Evolutionary conservation across 1,140 invertebrate species (phyloP).

Genomic region (Drosophila pachea): DNA sequence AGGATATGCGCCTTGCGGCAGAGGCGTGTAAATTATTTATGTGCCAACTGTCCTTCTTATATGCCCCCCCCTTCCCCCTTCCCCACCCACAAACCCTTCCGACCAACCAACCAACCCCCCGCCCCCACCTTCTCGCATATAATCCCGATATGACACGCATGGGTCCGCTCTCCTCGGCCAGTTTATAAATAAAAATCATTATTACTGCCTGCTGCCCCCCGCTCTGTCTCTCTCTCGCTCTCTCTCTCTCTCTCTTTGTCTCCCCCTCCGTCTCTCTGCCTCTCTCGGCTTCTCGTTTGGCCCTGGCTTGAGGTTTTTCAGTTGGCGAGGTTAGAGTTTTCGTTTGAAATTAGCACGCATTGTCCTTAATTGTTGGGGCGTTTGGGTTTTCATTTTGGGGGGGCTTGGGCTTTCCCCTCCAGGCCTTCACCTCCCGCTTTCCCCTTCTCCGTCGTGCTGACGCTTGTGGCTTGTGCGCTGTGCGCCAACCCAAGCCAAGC

Average conservation of each 20-base stretch:
- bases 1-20: slow-evolving; percentile 22
- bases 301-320: slow-evolving; percentile 22
- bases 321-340: slow-evolving; percentile 47
- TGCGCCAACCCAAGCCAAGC: slow-evolving; percentile 10
- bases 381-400: slow-evolving; percentile 45
- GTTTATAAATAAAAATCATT: slow-evolving; percentile 75
- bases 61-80: slow-evolving; percentile 1
- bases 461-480: background rate
- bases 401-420: slow-evolving; percentile 16
- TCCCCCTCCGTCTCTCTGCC: background rate
- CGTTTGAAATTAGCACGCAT: slow-evolving; percentile 74
- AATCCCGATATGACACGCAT: slow-evolving; percentile 56
- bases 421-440: too few species aligned
- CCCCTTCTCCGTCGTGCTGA: too few species aligned
- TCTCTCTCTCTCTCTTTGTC: background rate
- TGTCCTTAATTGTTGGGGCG: slow-evolving; percentile 71
- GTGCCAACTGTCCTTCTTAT: slow-evolving; percentile 62
- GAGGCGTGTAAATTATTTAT: slow-evolving; percentile 71
- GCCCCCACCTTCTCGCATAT: slow-evolving; percentile 17
- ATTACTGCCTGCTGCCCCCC: slow-evolving; percentile 35
- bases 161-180: slow-evolving; percentile 34
- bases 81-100: background rate
- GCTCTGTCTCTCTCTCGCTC: background rate
- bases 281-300: background rate
- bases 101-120: background rate